phyloP scores from a whole-genome alignment of 2,797 vertebrate genomes.

The Sebastes ruberrimus region DNA sequence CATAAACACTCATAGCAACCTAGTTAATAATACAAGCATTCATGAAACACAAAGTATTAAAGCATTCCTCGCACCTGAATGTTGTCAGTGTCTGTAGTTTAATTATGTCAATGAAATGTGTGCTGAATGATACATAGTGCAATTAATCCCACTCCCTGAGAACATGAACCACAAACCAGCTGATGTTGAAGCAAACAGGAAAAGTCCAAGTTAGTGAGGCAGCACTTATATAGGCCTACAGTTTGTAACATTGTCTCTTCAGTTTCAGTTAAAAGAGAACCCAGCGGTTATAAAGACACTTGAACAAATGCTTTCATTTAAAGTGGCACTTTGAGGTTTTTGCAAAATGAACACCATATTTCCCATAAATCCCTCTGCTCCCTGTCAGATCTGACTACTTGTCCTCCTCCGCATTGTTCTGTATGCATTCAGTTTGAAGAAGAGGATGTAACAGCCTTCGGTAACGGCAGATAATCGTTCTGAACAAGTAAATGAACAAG shows the following conservation, averaged over 20 bases:
- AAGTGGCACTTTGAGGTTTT: conserved; percentile 21
- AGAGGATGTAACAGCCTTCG: neutral
- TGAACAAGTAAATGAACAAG: neutral
- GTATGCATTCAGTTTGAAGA: neutral
- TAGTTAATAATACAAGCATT: neutral
- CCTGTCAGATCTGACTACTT: neutral
- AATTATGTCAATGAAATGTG: neutral
- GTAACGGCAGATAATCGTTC: neutral
- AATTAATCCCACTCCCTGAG: conserved; percentile 6
- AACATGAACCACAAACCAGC: neutral
- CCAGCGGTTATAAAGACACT: neutral
- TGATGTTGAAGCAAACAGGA: neutral
- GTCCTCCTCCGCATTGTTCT: neutral
- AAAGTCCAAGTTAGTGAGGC: neutral
- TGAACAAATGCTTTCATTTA: neutral
- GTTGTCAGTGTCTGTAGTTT: conserved; percentile 18
- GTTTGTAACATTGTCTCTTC: neutral
- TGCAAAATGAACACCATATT: conserved; percentile 8
- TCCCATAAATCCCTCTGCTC: neutral
- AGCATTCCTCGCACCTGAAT: conserved; percentile 14
- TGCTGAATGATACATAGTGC: neutral
- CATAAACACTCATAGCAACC: neutral
- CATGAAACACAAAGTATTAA: conserved; percentile 21
- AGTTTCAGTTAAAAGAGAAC: neutral
- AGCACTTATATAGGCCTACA: neutral